Evolutionary conservation across 2,888 invertebrate species (phyloP), one percentile per base, ranked within the genome.

Genomic region (Chymomyza amoena): DNA sequence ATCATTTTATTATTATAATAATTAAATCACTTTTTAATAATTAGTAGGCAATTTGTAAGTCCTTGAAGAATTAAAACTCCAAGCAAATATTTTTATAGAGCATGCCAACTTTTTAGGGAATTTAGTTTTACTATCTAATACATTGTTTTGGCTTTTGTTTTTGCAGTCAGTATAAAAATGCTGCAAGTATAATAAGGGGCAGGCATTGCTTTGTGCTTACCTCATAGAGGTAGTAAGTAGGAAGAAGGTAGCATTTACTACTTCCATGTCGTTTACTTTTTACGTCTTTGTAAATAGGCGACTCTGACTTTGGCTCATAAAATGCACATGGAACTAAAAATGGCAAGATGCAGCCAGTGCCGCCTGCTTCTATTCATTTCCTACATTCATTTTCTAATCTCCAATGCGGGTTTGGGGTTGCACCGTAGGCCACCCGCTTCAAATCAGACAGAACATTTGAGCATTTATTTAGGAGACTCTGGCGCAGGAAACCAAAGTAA

Each of bases 341-440:
- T 25, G 59, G 59, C 56, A 39, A 69, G 61, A 65, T 25, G 62
- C 25, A 50, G 16, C n/a, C 4, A 36, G 45, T 39, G 45, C n/a
- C 39, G 13, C 56, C 66, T 66, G 74, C 72, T 69, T 80, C 81
- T 78, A 83, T 84, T 84, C 84, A 84, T 84, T 84, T 73, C 72
- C 70, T 13, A 13, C 39, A 45, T 45, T 45, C 39, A 45, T 70
- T 73, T 32, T 75, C 77, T 81, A 81, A 84, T 84, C 32, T 32
- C 81, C 77, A 71, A 80, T 82, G 84, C 78, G 82, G 83, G 82
- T 69, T 68, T 69, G 61, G 60, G 56, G 61, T 15, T 54, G 16
- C 52, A n/a, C 16, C 52, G 57, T 51, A 52, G 57, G 45, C 66
- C 36, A 13, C 13, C 56, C 15, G 5, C 25, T 50, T 32, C 28